Evolutionary conservation across 2,113 vertebrate species (phyloP).

Genomic region (Ptilonorhynchus violaceus): DNA sequence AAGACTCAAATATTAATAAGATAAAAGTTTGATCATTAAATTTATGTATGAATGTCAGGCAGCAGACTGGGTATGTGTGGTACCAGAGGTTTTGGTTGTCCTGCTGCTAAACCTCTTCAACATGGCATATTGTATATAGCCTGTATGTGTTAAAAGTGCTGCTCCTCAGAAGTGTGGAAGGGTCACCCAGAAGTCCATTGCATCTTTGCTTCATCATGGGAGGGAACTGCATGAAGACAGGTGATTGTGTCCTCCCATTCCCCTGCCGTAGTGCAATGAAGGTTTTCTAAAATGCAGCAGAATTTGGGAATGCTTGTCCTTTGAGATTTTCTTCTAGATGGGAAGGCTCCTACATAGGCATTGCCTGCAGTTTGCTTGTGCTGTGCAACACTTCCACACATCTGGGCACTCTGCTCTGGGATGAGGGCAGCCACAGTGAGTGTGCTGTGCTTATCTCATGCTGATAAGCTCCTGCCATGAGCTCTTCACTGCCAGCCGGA

Average conservation of each 20-base stretch:
- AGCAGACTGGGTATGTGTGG: background rate
- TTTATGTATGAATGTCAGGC: background rate
- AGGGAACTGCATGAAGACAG: fast-evolving
- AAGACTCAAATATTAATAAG: background rate
- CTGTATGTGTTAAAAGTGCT: background rate
- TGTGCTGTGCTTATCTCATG: background rate
- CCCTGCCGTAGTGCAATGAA: background rate
- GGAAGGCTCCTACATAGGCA: background rate
- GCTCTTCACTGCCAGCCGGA: background rate
- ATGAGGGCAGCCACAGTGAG: background rate
- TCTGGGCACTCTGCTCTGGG: background rate
- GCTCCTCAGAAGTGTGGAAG: background rate
- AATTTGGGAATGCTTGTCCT: background rate
- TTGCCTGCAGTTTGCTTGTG: background rate
- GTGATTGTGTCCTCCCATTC: fast-evolving
- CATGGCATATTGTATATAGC: fast-evolving
- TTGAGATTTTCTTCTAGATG: background rate
- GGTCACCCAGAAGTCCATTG: background rate
- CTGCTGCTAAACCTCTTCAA: background rate
- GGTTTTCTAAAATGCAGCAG: background rate
- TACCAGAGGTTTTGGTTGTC: background rate
- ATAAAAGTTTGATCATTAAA: background rate
- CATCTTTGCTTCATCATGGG: background rate
- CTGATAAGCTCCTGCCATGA: background rate
- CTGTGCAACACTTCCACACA: background rate